Evolutionary conservation across 1,140 invertebrate genomes (phyloP), one percentile per base, ranked within the genome.

Genomic region (Monochamus saltuarius): DNA sequence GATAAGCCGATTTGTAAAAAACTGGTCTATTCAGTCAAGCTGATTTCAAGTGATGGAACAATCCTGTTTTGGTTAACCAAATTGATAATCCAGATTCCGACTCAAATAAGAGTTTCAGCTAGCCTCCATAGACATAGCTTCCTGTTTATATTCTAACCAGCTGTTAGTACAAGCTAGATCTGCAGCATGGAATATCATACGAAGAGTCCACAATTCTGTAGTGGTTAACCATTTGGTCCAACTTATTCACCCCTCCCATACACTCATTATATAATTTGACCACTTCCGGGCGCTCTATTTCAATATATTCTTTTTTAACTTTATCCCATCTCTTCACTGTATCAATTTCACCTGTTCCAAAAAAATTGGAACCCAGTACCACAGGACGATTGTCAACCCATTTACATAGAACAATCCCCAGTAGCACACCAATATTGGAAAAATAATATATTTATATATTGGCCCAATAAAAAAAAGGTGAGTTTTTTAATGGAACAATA

Each of bases 361-460:
- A 49, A 71, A 75, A 78, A 70, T 78, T 78, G 37, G 75, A 78
- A 46, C 67, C 73, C 14, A 78, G 36, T 62, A 68, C 54, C 43
- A 74, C 73, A 59, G 67, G 6, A 45, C 45, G 73, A 64, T 78
- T 78, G 60, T 78, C 75, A 50, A 75, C 39, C 77, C 74, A 78
- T 53, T 77, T 76, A 50, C 71, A 69, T 38, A 79, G 49, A 61
- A 72, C 71, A 65, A 63, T 68, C 63, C 14, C 68, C 61, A 71
- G 72, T 74, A 42, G 78, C 77, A 50, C 47, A n/a, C n/a, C n/a
- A n/a, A n/a, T n/a, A n/a, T n/a, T n/a, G n/a, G n/a, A n/a, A n/a
- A n/a, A n/a, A n/a, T n/a, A n/a, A n/a, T n/a, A n/a, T n/a, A n/a
- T n/a, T n/a, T n/a, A n/a, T n/a, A n/a, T n/a, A n/a, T n/a, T n/a